These are phyloP conservation scores for Drosophila crucigera DNA, from an alignment of 2,888 invertebrate species.

Conservation along the genomic window DNA sequence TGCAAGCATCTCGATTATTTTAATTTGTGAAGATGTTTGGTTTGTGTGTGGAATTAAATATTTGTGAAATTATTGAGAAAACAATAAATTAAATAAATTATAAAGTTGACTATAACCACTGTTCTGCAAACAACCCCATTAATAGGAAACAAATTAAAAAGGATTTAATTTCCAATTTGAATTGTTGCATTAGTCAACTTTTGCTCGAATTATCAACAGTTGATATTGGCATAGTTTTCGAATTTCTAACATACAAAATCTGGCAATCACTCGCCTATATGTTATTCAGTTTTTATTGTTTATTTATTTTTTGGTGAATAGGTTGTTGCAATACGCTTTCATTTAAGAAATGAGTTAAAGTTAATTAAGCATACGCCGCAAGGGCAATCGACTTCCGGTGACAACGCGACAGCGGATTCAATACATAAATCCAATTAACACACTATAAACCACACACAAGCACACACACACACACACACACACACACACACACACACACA, in stretches of 20 bases:
- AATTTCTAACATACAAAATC: not conserved
- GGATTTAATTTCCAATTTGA: not conserved
- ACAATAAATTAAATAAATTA: not conserved
- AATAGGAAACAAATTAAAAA: not conserved
- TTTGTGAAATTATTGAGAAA: not conserved
- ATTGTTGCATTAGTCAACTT: not conserved
- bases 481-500: constrained; percentile 15
- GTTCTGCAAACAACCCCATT: not conserved
- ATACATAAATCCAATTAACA: constrained; percentile 79
- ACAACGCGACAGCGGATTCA: constrained; percentile 57
- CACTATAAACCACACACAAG: constrained; percentile 38
- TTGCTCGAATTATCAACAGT: not conserved
- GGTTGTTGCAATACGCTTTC: not conserved
- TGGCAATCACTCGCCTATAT: not conserved
- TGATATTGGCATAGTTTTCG: not conserved
- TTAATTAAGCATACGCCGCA: constrained; percentile 62
- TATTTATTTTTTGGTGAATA: not conserved
- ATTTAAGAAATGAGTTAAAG: constrained; percentile 6
- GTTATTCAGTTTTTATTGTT: not conserved
- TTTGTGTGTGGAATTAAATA: not conserved
- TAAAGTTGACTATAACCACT: not conserved
- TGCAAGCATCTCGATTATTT: not conserved
- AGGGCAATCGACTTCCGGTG: constrained; percentile 51
- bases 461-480: constrained; percentile 17
- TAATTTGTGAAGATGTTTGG: not conserved